Percentiles rank a stretch among this genome's conserved stretches.
Conservation (phyloP, 2,113 vertebrate species). For the Hystrix cristata region DNA sequence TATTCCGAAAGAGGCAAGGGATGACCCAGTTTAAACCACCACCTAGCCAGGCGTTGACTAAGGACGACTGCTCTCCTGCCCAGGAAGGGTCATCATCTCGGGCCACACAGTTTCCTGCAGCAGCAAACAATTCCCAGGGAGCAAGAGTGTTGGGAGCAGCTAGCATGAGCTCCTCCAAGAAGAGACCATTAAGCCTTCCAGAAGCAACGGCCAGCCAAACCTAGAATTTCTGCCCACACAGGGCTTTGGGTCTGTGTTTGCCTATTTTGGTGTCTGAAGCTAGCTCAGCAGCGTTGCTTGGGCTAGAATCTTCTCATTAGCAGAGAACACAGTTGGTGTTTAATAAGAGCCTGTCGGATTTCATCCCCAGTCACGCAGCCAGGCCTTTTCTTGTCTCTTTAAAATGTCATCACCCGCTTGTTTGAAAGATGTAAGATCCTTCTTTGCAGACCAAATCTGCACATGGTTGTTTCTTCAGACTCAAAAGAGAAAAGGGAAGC, state of each 20-base stretch:
- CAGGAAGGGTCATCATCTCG: background rate
- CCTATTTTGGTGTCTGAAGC: background rate
- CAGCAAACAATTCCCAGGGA: background rate
- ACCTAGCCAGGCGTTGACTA: background rate
- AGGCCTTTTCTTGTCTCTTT: background rate
- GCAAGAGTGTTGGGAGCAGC: background rate
- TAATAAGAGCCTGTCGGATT: background rate
- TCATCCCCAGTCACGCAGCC: background rate
- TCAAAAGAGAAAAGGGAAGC: constrained; percentile 35
- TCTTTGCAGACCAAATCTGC: background rate
- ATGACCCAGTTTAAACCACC: background rate
- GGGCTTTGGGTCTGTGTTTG: background rate
- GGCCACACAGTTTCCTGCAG: background rate
- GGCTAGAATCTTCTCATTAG: background rate
- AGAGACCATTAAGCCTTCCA: background rate
- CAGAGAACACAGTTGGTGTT: background rate
- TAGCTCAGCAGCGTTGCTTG: background rate
- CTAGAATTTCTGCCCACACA: background rate
- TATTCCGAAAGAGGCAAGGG: background rate
- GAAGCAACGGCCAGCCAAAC: background rate
- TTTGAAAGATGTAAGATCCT: background rate
- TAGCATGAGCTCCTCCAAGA: background rate
- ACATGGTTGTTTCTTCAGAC: background rate
- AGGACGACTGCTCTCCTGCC: background rate
- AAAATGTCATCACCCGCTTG: background rate